Base-by-base conservation (phyloP, 2,888 invertebrate species). In the Toxonevra muliebris region DNA sequence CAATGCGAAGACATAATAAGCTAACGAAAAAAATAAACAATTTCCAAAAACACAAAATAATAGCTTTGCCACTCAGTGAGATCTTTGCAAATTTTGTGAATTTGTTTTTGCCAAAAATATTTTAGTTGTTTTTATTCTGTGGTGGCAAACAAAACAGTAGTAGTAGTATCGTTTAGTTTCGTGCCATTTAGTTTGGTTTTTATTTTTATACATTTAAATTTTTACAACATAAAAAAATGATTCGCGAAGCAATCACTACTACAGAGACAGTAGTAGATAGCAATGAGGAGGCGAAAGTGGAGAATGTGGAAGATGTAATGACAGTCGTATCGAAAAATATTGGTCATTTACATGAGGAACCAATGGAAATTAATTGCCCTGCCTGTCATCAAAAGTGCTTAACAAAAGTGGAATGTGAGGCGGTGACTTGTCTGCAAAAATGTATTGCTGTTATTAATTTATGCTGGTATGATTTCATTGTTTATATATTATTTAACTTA, bases 311-410 rank as follows among this genome's bases (percentile, higher is more conserved):
- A 64, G 71, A 72, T 11, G 74, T 74, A 55, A 66, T 76, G 58
- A 73, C 81, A 5, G 73, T 69, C 10, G 69, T 80, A 70, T 79
- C 82, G 15, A 76, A 74, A 65, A 71, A 76, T 69, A 77, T 81
- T 52, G 81, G 79, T 20, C 81, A 81, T 62, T 72, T 81, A 67
- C 68, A 75, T 63, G 66, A 71, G 13, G 73, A 73, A 20, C 76
- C 81, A 1, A 72, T 75, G 1, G 78, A 81, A 69, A 73, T 82
- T 40, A 74, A 75, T 53, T 82, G 82, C 45, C 82, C 82, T 60
- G 76, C 81, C 57, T 82, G 82, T 61, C 75, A 75, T 19, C 73
- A 72, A 65, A 68, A 74, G 45, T 76, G 74, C 43, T 45, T 72
- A 5, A 79, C 79, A 4, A 65, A 68, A 0, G 78, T 82, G 30